Conservation (phyloP, 2,113 vertebrate species). For the Terrapene triunguis region DNA sequence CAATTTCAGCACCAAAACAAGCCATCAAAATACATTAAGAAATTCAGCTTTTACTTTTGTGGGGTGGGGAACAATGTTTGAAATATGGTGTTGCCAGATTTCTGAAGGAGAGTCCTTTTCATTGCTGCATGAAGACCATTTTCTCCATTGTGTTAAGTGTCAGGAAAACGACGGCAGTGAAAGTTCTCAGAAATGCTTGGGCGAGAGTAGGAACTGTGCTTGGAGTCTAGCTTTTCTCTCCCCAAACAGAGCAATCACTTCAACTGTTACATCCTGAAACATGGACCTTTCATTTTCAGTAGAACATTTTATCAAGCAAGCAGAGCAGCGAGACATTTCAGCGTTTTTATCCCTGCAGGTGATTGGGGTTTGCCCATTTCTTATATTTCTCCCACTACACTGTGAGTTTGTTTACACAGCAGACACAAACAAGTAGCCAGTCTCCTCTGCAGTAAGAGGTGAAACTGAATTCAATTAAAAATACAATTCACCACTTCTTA, state of each 20-base stretch:
- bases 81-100: background rate
- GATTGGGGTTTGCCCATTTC: background rate
- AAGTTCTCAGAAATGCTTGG: slow-evolving; percentile 13
- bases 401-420: slow-evolving; percentile 42
- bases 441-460: slow-evolving; percentile 33
- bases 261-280: background rate
- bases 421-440: slow-evolving; percentile 76
- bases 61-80: slow-evolving; percentile 1
- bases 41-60: background rate
- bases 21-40: slow-evolving; percentile 38
- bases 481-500: background rate
- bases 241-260: background rate
- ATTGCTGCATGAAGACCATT: background rate
- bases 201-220: background rate
- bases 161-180: background rate
- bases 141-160: background rate
- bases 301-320: background rate
- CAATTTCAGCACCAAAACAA: background rate
- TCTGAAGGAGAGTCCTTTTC: slow-evolving; percentile 32
- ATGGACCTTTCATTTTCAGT: background rate
- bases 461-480: background rate
- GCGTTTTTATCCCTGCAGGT: background rate
- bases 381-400: background rate
- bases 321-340: background rate
- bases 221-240: background rate